Conservation (phyloP, 2,797 vertebrate genomes). For the Peromyscus aztecus region DNA sequence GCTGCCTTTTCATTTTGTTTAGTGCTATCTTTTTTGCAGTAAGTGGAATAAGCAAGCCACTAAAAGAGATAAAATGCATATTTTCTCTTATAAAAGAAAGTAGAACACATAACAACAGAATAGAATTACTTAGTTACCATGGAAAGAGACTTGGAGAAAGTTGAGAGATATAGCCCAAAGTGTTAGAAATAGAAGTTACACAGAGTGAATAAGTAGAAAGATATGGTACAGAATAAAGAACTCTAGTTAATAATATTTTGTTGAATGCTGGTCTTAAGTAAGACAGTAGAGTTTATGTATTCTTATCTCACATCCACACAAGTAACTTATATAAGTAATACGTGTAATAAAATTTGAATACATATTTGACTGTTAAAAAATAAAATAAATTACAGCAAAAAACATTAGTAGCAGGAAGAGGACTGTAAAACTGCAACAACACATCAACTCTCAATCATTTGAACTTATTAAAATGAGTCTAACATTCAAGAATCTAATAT, state of each 20-base stretch:
- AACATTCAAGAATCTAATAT: neutral
- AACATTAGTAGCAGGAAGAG: neutral
- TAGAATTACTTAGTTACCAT: neutral
- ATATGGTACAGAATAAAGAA: neutral
- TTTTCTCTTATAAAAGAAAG: neutral
- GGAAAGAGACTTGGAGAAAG: neutral
- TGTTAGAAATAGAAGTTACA: neutral
- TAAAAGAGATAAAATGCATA: neutral
- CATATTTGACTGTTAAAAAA: neutral
- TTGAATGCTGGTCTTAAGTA: neutral
- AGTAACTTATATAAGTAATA: neutral
- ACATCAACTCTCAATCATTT: neutral
- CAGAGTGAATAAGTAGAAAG: neutral
- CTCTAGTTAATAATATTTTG: neutral
- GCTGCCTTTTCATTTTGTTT: neutral
- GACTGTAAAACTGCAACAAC: neutral
- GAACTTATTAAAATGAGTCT: neutral
- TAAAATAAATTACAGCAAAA: neutral
- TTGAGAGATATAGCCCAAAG: neutral
- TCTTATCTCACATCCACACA: neutral
- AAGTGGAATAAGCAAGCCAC: neutral
- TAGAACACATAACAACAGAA: neutral
- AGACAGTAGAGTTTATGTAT: neutral
- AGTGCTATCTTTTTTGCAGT: neutral
- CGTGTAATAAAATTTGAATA: neutral